These are phyloP conservation scores for Drosophila multiciliata DNA, from an alignment of 2,888 invertebrate species.

Conservation along the genomic window DNA sequence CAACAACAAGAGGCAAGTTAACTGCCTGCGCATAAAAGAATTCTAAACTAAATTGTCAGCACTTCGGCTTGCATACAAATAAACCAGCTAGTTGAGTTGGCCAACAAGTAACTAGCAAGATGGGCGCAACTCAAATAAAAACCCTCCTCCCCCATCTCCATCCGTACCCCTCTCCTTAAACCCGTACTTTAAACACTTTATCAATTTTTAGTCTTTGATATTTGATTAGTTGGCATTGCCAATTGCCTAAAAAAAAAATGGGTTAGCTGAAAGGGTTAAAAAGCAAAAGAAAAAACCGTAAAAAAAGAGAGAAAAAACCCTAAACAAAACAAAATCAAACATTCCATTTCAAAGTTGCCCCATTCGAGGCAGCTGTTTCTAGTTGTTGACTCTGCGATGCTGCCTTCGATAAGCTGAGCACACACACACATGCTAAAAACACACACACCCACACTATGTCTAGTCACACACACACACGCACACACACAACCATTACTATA, in stretches of 20 bases:
- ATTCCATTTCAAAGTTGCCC: constrained; percentile 39
- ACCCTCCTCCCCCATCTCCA: too few species aligned
- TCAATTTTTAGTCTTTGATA: constrained; percentile 21
- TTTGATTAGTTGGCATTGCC: constrained; percentile 50
- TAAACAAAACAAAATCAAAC: neutral
- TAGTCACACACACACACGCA: constrained; percentile 6
- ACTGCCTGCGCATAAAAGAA: constrained; percentile 18
- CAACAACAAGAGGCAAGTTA: constrained; percentile 1
- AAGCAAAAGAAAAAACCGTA: neutral
- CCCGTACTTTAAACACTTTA: neutral
- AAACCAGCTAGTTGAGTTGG: constrained; percentile 27
- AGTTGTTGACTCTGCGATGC: constrained; percentile 55
- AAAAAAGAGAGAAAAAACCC: neutral
- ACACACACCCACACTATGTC: constrained; percentile 5
- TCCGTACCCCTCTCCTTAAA: neutral
- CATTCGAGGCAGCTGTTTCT: constrained; percentile 40
- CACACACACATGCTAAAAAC: constrained; percentile 19
- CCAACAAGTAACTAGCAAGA: neutral
- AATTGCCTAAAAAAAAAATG: constrained; percentile 30
- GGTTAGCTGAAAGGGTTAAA: neutral
- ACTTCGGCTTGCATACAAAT: constrained; percentile 52
- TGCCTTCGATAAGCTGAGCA: constrained; percentile 69
- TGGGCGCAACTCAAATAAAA: neutral
- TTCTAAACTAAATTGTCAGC: constrained; percentile 54
- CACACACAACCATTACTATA: constrained; percentile 9